Base-by-base conservation (phyloP, 1,140 invertebrate genomes). In the Paralvinella palmiformis region DNA sequence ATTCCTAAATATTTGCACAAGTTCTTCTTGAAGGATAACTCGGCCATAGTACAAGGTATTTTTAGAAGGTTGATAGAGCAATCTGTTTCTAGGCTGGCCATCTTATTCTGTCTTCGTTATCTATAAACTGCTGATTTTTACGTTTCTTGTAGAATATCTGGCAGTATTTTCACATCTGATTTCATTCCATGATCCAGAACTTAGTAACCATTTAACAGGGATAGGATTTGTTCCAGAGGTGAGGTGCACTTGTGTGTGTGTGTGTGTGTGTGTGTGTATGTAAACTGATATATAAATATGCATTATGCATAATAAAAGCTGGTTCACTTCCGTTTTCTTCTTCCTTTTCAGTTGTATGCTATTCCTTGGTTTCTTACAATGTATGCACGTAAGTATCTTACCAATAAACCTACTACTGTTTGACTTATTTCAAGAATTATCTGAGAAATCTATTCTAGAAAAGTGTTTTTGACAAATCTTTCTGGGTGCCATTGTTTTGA, bases 321-420 rank as follows among this genome's bases (percentile, higher is more conserved):
- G 37, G 13, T 44, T 44, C n/a, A n/a, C 15, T 6, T n/a, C 27
- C 13, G 31, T 29, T n/a, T 62, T 33, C 13, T 63, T 69, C 63
- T 70, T 63, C n/a, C 67, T 57, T 77, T 76, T 31, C 73, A 82
- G 83, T 82, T 99, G 1, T 99, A 98, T 83, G 93, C 96, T n/a
- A 98, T 99, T 78, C 96, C 96, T 0, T 99, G 96, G 96, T 98
- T 99, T 80, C 83, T 99, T 5, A 99, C 96, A 10, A 97, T 98
- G 92, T 99, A 98, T 84, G 96, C 96, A 62, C 96, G 92, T 96
- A 85, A 88, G 90, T 89, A 66, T 27, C 24, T 29, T 52, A 20
- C 15, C n/a, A 52, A 22, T 27, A 10, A 20, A 52, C 48, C 31
- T 20, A 52, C 31, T 52, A 22, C 31, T 5, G 10, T 27, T n/a